Conservation (phyloP, 2,797 vertebrate species). For the Eremophila alpestris region DNA sequence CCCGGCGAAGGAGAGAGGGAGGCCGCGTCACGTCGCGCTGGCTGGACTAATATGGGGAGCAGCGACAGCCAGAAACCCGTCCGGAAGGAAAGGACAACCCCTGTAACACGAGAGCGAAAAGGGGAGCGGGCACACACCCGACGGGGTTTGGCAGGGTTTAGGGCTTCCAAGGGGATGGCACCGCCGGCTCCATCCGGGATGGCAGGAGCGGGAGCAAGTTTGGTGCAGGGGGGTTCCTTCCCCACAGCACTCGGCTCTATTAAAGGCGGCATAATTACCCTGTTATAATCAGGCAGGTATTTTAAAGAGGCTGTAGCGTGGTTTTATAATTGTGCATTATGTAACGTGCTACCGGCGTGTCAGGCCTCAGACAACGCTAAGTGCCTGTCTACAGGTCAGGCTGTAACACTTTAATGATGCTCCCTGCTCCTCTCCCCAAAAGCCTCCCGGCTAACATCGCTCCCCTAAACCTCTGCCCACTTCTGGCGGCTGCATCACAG, state of each 20-base stretch:
- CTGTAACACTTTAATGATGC: not conserved
- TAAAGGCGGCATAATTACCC: not conserved
- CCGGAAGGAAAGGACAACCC: conserved; percentile 23
- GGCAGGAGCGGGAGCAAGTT: not conserved
- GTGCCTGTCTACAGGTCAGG: not conserved
- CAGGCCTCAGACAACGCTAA: conserved; percentile 25
- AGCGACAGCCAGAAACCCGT: not conserved
- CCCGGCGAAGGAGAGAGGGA: not conserved
- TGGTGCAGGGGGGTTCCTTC: not conserved
- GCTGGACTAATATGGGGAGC: conserved; percentile 47
- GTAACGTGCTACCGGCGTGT: conserved; percentile 14
- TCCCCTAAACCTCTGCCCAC: not conserved
- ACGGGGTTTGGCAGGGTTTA: not conserved
- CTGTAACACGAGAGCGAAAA: not conserved
- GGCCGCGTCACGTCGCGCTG: not conserved
- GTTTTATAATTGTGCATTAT: conserved; percentile 59
- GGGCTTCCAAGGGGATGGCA: not conserved
- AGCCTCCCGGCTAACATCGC: not conserved
- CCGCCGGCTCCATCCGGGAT: accelerated
- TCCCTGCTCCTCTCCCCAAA: not conserved
- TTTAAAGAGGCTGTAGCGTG: conserved; percentile 25
- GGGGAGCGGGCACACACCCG: not conserved
- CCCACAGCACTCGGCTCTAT: not conserved
- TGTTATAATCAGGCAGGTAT: conserved; percentile 37
- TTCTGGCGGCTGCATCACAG: too few relatives aligned